These are phyloP conservation scores for Selene dorsalis DNA, from an alignment of 2,797 vertebrate species.

Conservation along the genomic window DNA sequence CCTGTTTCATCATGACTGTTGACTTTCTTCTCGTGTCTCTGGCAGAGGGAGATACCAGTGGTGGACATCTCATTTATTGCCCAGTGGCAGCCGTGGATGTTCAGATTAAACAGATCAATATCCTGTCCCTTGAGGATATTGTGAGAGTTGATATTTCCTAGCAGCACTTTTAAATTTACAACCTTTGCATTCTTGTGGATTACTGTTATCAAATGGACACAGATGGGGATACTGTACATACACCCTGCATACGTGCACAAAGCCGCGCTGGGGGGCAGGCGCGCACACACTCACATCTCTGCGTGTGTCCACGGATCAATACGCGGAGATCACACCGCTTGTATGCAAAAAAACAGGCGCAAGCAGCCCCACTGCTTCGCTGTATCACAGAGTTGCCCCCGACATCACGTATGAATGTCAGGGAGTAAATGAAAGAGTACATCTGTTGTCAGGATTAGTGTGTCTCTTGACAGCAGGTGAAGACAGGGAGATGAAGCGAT, in stretches of 20 bases:
- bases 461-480: conserved; percentile 51
- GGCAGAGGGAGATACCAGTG: conserved; percentile 3
- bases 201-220: conserved; percentile 50
- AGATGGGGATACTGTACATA: conserved; percentile 18
- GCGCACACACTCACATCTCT: conserved; percentile 1
- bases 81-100: conserved; percentile 34
- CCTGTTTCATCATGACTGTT: neutral
- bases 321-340: conserved; percentile 17
- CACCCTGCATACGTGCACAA: conserved; percentile 18
- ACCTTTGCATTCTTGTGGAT: conserved; percentile 42
- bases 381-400: conserved; percentile 13
- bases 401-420: conserved; percentile 50
- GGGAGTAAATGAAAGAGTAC: conserved; percentile 59
- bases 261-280: conserved; percentile 7
- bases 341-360: neutral
- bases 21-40: neutral
- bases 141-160: conserved; percentile 48
- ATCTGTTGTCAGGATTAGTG: conserved; percentile 62
- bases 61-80: conserved; percentile 30
- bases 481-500: conserved; percentile 39
- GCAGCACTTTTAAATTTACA: conserved; percentile 15
- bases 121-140: conserved; percentile 24
- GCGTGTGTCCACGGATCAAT: conserved; percentile 26
- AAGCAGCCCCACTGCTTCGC: conserved; percentile 6
- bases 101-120: conserved; percentile 51